These are phyloP conservation scores for Pygmarrhopalites habei DNA, from an alignment of 1,140 invertebrate species.

Conservation along the genomic window DNA sequence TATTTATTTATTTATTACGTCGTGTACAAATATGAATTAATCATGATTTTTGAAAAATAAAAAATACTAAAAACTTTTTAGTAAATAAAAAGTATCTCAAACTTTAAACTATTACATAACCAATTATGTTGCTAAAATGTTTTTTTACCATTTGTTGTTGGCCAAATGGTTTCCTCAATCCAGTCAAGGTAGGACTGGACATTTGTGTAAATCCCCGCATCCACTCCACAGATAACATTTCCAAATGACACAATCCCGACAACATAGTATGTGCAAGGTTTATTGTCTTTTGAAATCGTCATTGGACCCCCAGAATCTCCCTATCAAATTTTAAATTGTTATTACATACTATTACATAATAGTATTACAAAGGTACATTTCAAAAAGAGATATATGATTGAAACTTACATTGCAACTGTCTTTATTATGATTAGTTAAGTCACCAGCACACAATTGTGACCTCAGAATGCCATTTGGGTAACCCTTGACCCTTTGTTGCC, in stretches of 20 bases:
- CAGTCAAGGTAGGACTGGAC: conserved; percentile 29
- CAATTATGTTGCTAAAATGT: conserved; percentile 7
- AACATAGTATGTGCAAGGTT: conserved; percentile 4
- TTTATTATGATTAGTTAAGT: conserved; percentile 1
- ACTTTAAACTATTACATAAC: conserved; percentile 20
- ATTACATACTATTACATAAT: background rate
- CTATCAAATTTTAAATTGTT: conserved; percentile 4
- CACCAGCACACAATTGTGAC: conserved; percentile 33
- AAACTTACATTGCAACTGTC: conserved; percentile 1
- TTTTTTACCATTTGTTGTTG: background rate
- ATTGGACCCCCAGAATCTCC: conserved; percentile 30
- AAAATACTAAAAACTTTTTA: too few species aligned
- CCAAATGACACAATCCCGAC: conserved; percentile 33
- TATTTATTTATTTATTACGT: too few species aligned
- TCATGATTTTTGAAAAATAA: too few species aligned
- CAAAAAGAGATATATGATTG: background rate
- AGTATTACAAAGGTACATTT: background rate
- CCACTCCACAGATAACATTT: conserved; percentile 20
- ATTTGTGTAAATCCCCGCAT: conserved; percentile 33
- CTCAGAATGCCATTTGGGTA: conserved; percentile 30
- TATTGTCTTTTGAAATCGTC: conserved; percentile 11
- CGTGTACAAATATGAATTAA: too few species aligned
- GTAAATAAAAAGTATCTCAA: too few species aligned
- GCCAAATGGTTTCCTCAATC: conserved; percentile 33
- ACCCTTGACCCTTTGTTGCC: background rate